These are phyloP conservation scores for Diadema setosum DNA, from an alignment of 35 echinoderm and acorn worm species.

Conservation along the genomic window DNA sequence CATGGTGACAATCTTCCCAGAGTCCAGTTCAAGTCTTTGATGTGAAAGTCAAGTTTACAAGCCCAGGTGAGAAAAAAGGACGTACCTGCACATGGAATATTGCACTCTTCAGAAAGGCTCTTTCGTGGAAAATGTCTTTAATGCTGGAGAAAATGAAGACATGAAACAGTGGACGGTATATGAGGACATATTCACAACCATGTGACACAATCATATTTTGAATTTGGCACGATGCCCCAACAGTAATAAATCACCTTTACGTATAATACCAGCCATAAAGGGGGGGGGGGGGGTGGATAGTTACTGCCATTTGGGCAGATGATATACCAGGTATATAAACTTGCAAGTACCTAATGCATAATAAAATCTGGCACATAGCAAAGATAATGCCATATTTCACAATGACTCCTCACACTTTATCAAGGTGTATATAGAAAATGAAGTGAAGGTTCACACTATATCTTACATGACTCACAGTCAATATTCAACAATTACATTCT, in stretches of 20 bases:
- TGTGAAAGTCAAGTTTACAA: too few species aligned
- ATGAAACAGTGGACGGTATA: background rate
- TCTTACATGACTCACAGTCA: too few species aligned
- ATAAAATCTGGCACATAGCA: too few species aligned
- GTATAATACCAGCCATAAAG: background rate
- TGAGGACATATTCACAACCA: background rate
- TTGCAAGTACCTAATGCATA: background rate
- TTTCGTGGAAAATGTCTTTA: conserved; percentile 94
- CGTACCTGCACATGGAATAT: conserved; percentile 98
- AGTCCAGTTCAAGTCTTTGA: too few species aligned
- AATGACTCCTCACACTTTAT: too few species aligned
- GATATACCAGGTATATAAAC: background rate
- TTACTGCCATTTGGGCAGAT: background rate
- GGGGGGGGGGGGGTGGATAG: background rate
- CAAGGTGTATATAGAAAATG: too few species aligned
- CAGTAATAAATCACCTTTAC: background rate
- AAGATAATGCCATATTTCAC: too few species aligned
- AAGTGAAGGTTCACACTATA: too few species aligned
- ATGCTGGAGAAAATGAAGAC: conserved; percentile 57
- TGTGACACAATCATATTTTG: background rate
- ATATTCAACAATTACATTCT: too few species aligned
- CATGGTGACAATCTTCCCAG: too few species aligned
- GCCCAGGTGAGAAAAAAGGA: too few species aligned
- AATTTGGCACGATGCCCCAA: background rate
- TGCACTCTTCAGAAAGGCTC: conserved; percentile 94